phyloP scores from a whole-genome alignment of 2,888 invertebrate species.

The Brachycybe producta region DNA sequence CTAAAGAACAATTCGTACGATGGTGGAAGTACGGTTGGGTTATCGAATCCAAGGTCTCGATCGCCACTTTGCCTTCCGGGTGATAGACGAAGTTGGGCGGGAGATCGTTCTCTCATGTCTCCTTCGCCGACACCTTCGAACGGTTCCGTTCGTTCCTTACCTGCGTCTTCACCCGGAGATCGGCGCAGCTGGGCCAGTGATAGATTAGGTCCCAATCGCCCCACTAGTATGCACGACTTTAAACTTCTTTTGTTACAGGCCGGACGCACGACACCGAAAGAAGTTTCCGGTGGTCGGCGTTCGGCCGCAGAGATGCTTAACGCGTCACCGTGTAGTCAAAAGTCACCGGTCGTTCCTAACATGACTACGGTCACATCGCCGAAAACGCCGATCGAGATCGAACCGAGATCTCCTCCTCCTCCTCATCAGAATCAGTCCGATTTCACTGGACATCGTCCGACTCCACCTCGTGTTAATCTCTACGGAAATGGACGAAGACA shows the following conservation, averaged over 20 bases:
- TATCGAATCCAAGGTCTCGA: background rate
- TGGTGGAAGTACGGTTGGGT: background rate
- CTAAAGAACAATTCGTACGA: background rate
- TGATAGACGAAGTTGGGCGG: slow-evolving; percentile 19
- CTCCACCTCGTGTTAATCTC: background rate
- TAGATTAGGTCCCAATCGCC: slow-evolving; percentile 36
- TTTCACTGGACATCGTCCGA: background rate
- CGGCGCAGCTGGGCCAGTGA: slow-evolving; percentile 34
- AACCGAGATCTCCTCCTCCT: slow-evolving; percentile 31
- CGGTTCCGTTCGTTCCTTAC: background rate
- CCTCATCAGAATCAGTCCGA: slow-evolving; percentile 27
- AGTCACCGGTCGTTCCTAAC: slow-evolving; percentile 29
- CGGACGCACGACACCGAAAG: slow-evolving; percentile 21
- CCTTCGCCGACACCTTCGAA: background rate
- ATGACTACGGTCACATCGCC: no score
- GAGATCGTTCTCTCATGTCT: slow-evolving; percentile 7
- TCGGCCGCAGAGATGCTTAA: slow-evolving; percentile 27
- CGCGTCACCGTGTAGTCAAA: slow-evolving; percentile 20
- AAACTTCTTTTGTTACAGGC: slow-evolving; percentile 46
- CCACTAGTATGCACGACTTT: slow-evolving; percentile 70
- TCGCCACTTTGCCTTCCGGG: slow-evolving; percentile 9
- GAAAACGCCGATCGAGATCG: slow-evolving; percentile 44
- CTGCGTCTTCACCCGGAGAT: slow-evolving; percentile 27
- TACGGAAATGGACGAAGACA: background rate
- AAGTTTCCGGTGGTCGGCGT: slow-evolving; percentile 21